Evolutionary conservation across 2,113 vertebrate species (phyloP), one percentile per base, ranked within the genome.

Genomic region (Dinomys branickii): DNA sequence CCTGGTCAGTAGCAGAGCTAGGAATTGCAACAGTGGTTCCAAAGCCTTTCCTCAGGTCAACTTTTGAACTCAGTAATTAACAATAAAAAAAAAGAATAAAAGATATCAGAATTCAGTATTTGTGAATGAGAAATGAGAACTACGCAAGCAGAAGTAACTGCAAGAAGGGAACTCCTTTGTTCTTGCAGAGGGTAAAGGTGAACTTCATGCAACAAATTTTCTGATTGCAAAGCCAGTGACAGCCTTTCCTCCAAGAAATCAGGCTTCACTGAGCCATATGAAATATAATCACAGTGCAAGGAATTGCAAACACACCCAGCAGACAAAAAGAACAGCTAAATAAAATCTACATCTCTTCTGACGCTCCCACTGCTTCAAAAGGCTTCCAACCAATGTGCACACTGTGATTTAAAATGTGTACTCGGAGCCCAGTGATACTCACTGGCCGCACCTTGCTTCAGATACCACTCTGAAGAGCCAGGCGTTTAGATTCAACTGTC

Each of bases 401-500:
- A 10, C 4, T 82, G 82, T 24, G 61, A 50, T 4, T 1, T 35
- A 63, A 5, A 2, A 2, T 13, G 26, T 26, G 22, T 2, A 20
- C 35, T 28, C 35, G 13, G 35, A 87, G 26, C 5, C 50, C 44
- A 44, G 10, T 0, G 20, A 71, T 71, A 30, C 12, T 50, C 38
- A 22, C 13, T 16, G 50, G 59, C 44, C n/a, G 44, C n/a, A 3
- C 41, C 59, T 80, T 35, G 17, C 4, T 26, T 0, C 14, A 7
- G 1, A 47, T 12, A 44, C 17, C 73, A 73, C 77, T 47, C 16
- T 47, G 38, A 35, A 78, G 17, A 41, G 54, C 8, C 83, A 50
- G 73, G 16, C 0, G 0, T 13, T n/a, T 52, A 10, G 30, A 86
- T 41, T 13, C 4, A 1, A 41, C 30, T 80, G 33, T 44, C 12